A percentile compares a stretch with the other conserved stretches of the same genome.
Conservation (phyloP, 2,797 vertebrate species). For the Characodon lateralis region DNA sequence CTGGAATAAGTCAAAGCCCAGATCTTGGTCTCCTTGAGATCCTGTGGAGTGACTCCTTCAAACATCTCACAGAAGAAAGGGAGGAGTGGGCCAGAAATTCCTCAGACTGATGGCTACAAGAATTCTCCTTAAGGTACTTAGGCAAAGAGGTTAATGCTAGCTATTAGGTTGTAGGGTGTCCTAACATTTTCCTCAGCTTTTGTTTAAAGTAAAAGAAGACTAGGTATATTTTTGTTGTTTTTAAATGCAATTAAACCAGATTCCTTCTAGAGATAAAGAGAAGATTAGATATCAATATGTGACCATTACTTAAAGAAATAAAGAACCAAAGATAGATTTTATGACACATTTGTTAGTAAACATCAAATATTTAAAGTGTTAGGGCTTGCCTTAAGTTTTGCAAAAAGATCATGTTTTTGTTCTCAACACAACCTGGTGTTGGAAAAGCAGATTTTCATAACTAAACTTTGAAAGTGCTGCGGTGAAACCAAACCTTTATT, state of each 20-base stretch:
- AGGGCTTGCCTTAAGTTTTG: too few species aligned
- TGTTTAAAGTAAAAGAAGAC: too few species aligned
- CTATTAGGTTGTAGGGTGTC: not conserved
- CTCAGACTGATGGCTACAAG: too few species aligned
- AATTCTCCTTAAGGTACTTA: not conserved
- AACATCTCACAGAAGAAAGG: not conserved
- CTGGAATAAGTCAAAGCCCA: not conserved
- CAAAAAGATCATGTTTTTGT: not conserved
- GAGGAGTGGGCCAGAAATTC: not conserved
- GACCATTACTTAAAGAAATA: not conserved
- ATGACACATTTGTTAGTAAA: not conserved
- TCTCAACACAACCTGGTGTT: not conserved
- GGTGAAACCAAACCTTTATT: slow-evolving; percentile 26
- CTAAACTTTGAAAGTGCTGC: not conserved
- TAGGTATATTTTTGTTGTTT: not conserved
- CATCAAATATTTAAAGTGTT: not conserved
- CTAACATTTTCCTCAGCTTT: not conserved
- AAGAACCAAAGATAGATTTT: not conserved
- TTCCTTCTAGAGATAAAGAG: not conserved
- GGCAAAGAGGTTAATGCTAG: not conserved
- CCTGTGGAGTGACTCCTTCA: not conserved
- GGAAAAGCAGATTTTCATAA: not conserved
- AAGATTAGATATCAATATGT: not conserved
- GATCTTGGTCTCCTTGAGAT: not conserved
- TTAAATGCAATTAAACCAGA: not conserved